These are phyloP conservation scores for Ammospiza caudacuta DNA, from an alignment of 2,113 vertebrate genomes.

Conservation along the genomic window DNA sequence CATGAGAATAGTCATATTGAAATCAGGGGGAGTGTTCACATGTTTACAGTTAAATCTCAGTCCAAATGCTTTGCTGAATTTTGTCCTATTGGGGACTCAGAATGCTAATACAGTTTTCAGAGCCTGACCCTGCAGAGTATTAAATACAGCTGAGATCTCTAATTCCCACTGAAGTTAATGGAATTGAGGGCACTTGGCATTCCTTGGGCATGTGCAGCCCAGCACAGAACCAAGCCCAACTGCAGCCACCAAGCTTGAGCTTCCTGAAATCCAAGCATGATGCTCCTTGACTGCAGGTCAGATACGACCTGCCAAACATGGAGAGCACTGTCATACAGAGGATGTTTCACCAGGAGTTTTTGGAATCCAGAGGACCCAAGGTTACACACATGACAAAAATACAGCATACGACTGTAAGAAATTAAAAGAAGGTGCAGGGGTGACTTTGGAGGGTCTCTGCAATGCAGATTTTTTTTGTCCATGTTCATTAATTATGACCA, in stretches of 20 bases:
- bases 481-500: not conserved
- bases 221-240: not conserved
- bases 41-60: slow-evolving; percentile 59
- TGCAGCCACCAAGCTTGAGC: not conserved
- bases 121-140: slow-evolving; percentile 49
- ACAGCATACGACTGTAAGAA: accelerated
- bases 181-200: slow-evolving; percentile 40
- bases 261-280: not conserved
- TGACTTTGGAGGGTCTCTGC: not conserved
- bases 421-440: not conserved
- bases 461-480: accelerated
- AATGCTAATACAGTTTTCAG: slow-evolving; percentile 54
- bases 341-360: not conserved
- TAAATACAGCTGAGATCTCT: slow-evolving; percentile 52
- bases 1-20: slow-evolving; percentile 38
- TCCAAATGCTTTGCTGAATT: slow-evolving; percentile 58
- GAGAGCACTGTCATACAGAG: not conserved
- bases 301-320: accelerated
- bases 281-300: not conserved
- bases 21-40: slow-evolving; percentile 19
- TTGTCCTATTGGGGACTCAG: slow-evolving; percentile 28
- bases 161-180: slow-evolving; percentile 59
- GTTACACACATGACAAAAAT: not conserved
- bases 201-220: not conserved
- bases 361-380: not conserved